Conservation (phyloP, 2,797 vertebrate species). For the Sebastes itinus region DNA sequence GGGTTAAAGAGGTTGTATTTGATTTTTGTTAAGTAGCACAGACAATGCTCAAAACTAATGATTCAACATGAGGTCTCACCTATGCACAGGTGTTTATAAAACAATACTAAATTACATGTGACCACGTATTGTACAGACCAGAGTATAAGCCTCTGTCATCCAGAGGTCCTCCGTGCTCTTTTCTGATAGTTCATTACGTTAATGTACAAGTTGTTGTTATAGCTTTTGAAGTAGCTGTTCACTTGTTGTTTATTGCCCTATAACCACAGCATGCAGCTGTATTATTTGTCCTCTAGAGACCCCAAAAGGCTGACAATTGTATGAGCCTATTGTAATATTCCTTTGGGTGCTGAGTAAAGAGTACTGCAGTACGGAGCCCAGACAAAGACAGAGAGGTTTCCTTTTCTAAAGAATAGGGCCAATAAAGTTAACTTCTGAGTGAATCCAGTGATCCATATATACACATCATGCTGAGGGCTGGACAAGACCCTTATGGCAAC, state of each 20-base stretch:
- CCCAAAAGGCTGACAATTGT: not conserved
- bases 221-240: not conserved
- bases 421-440: conserved; percentile 29
- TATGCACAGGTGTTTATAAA: not conserved
- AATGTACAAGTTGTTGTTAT: not conserved
- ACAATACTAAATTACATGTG: not conserved
- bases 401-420: not conserved
- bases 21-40: not conserved
- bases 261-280: conserved; percentile 8
- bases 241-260: not conserved
- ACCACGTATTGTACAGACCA: not conserved
- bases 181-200: not conserved
- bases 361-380: not conserved
- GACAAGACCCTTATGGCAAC: conserved; percentile 2
- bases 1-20: not conserved
- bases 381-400: not conserved
- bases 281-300: not conserved
- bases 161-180: not conserved
- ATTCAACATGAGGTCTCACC: not conserved
- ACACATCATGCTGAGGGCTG: not conserved
- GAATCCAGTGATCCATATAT: conserved; percentile 13
- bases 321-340: not conserved
- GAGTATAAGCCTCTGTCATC: not conserved
- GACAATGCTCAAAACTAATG: not conserved
- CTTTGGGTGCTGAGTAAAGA: not conserved